These are phyloP conservation scores for Drosophila varians DNA, from an alignment of 1,140 invertebrate species.

Conservation along the genomic window DNA sequence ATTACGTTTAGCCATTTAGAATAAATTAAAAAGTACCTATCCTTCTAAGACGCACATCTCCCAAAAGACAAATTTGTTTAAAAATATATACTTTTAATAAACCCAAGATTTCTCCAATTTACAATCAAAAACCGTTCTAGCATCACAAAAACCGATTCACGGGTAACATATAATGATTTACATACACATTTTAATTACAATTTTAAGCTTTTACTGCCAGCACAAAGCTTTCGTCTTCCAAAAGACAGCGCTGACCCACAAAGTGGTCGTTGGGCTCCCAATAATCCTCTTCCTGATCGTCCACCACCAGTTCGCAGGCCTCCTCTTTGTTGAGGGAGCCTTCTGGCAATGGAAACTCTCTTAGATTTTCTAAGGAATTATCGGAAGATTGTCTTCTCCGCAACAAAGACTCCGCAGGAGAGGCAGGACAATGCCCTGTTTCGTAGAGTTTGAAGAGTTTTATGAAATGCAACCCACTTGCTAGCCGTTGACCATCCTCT, in stretches of 20 bases:
- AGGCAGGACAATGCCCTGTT: constrained; percentile 50
- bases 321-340: constrained; percentile 33
- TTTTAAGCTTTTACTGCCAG: constrained; percentile 62
- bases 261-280: constrained; percentile 79
- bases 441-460: constrained; percentile 76
- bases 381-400: constrained; percentile 34
- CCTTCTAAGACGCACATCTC: background rate
- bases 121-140: background rate
- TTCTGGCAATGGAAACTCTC: constrained; percentile 58
- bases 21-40: background rate
- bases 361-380: constrained; percentile 18
- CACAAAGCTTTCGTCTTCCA: constrained; percentile 76
- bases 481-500: constrained; percentile 49
- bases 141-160: constrained; percentile 9
- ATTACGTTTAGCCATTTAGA: background rate
- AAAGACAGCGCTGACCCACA: constrained; percentile 70
- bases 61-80: background rate
- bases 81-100: background rate
- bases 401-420: constrained; percentile 17
- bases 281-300: constrained; percentile 69
- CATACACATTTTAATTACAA: constrained; percentile 9
- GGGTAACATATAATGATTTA: constrained; percentile 19
- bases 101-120: background rate
- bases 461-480: constrained; percentile 75
- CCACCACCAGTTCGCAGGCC: constrained; percentile 41